Evolutionary conservation across 1,140 invertebrate species (phyloP), one percentile per base, ranked within the genome.

Genomic region (Helicorthomorpha holstii): DNA sequence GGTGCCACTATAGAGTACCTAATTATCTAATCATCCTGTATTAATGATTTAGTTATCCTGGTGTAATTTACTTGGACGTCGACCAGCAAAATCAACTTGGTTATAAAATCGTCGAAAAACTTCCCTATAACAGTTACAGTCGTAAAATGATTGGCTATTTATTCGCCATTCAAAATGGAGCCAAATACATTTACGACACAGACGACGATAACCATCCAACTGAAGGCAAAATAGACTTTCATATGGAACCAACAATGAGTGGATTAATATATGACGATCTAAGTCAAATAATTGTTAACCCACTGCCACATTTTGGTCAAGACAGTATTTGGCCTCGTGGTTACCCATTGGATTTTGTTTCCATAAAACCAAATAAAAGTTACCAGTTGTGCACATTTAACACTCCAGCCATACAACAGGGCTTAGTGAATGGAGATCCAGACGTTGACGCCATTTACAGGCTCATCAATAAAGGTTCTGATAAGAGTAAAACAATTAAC

Each of bases 371-470:
- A 4, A 10, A 7, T 4, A 7, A 7, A 4, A 19, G 19, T 2
- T 7, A 46, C 14, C 2, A 10, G 3, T 45, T 22, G n/a, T 46
- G 44, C 25, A 4, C 4, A 7, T 46, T 46, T 19, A 4, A 19
- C 12, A 38, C 56, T 24, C 55, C 64, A 21, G 22, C 56, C 3
- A 60, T 65, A 38, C 63, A 65, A 53, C 65, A 66, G 48, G 63
- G 63, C 14, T 27, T 66, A 7, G 16, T 7, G 7, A 34, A 16
- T 34, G 7, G 16, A 16, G 7, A 34, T 3, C 64, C 63, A 2
- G 58, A 66, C 49, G 61, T 61, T 2, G 65, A 66, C 54, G 59
- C 66, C 19, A 65, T 66, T 54, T 65, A 65, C 10, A 59, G 66
- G 48, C 64, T 59, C 52, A 41, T 64, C 45, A 55, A 64, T 16